Conservation (phyloP, 2,797 vertebrate genomes). For the Gymnocypris eckloni region DNA sequence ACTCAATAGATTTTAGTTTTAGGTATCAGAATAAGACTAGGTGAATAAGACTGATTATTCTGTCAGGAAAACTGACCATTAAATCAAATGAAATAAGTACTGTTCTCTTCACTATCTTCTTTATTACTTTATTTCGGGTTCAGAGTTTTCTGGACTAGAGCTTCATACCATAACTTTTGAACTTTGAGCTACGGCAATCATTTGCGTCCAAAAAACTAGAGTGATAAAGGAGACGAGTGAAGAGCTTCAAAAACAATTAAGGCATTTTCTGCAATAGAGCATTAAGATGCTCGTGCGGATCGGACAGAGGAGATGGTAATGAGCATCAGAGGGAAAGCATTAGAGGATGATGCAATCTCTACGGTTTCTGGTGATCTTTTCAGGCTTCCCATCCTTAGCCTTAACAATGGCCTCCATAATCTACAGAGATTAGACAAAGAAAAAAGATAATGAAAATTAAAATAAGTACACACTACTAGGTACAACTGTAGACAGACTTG, state of each 20-base stretch:
- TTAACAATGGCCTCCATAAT: conserved; percentile 81
- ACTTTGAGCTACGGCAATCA: conserved; percentile 71
- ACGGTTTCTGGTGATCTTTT: conserved; percentile 89
- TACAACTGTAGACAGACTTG: background rate
- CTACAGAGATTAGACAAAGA: conserved; percentile 67
- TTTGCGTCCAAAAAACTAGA: conserved; percentile 65
- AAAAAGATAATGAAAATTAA: background rate
- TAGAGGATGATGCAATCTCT: conserved; percentile 91
- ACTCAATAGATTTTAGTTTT: background rate
- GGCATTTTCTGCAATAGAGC: background rate
- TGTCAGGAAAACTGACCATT: background rate
- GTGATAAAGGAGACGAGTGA: conserved; percentile 41
- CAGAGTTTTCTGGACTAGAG: conserved; percentile 48
- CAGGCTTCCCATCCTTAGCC: conserved; percentile 82
- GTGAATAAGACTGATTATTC: background rate
- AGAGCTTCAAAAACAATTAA: background rate
- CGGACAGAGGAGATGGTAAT: background rate
- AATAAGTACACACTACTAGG: background rate
- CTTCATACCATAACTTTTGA: conserved; percentile 70
- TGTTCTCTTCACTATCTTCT: conserved; percentile 41
- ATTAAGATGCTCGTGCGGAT: conserved; percentile 18
- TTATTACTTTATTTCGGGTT: conserved; percentile 54
- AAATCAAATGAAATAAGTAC: background rate
- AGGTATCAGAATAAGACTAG: background rate
- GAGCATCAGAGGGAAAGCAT: conserved; percentile 36